Base-by-base conservation (phyloP, 2,113 vertebrate species). In the Phodopus roborovskii region DNA sequence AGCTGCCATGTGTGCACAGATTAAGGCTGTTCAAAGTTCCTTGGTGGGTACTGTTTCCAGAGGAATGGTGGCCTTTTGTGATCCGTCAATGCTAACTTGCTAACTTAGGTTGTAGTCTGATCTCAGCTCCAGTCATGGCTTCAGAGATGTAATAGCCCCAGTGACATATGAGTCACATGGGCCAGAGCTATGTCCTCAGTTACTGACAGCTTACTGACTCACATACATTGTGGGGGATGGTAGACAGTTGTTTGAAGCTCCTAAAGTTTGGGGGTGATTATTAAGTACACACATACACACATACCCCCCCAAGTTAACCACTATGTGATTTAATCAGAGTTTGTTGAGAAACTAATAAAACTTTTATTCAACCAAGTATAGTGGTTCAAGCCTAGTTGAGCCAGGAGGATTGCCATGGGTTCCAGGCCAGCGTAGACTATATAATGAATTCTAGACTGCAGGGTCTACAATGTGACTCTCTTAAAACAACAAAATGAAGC, bases 301-400 rank as follows among this genome's bases (percentile, higher is more conserved):
- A n/a, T n/a, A n/a, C n/a, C n/a, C n/a, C n/a, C n/a, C n/a, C 30
- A 62, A 48, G 24, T n/a, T 89, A 95, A 89, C 75, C n/a, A 84
- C 74, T 22, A 74, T 7, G 26, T 45, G 42, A 87, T 58, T 73
- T 53, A 79, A 39, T 68, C 36, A 75, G 73, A 92, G 13, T 78
- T 75, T 79, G 9, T 73, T 36, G 92, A 78, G 64, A 16, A 95
- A 82, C 39, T 73, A 73, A 78, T 78, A 84, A 88, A 70, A 97
- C 90, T 91, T 15, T 28, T 48, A 77, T 48, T 77, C 42, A 30
- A 24, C 74, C 26, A 45, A 42, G 22, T 42, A 45, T n/a, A 33
- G 78, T 22, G 33, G 30, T 50, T 22, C 17, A 81, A 56, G 28
- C 48, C 17, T 56, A 33, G 48, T 16, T 56, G 17, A 79, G 28